Base-by-base conservation (phyloP, 2,113 vertebrate genomes). In the Brachirus orientalis region DNA sequence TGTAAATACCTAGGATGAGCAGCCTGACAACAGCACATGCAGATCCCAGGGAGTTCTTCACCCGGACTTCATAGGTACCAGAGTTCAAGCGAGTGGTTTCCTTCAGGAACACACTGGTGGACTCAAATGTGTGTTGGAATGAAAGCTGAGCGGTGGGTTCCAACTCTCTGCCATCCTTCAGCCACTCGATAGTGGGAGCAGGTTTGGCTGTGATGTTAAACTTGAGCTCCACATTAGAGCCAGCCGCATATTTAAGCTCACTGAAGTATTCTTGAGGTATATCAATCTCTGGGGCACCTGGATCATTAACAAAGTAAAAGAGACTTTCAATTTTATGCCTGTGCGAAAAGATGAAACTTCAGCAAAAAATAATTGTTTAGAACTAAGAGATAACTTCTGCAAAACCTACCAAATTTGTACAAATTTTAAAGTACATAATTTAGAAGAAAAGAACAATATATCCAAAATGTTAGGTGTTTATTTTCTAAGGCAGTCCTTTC, bases 31-130 rank as follows among this genome's bases (percentile, higher is more conserved):
- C 87, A 62, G 92, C 96, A 66, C 92, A 94, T 28, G 95, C 92
- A 75, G 96, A 95, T 75, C 98, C 98, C 89, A 99, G 92, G 52
- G 97, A 96, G 81, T 99, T 99, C 88, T 98, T 98, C 73, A 99
- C 48, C 90, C 93, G 96, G 77, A 99, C 86, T 84, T 98, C 97
- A 77, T 99, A 99, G 52, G 74, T 93, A 88, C 97, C 98, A 80
- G 93, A 96, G 61, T 98, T 95, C 10, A 96, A 87, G 75, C 96
- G 94, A 69, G 86, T 95, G 53, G 95, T 95, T 69, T 98, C 97
- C 84, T 91, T 99, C 77, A 99, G 90, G 77, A 95, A 92, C 79
- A 99, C 37, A 79, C 93, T 93, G 46, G 96, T 92, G 52, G 90
- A 94, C 45, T 98, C 97, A 18, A 90, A 95, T 45, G 93, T 94